Percentiles rank a stretch among this genome's conserved stretches.
Conservation (phyloP, 2,888 invertebrate species). For the Saturnia pavonia region DNA sequence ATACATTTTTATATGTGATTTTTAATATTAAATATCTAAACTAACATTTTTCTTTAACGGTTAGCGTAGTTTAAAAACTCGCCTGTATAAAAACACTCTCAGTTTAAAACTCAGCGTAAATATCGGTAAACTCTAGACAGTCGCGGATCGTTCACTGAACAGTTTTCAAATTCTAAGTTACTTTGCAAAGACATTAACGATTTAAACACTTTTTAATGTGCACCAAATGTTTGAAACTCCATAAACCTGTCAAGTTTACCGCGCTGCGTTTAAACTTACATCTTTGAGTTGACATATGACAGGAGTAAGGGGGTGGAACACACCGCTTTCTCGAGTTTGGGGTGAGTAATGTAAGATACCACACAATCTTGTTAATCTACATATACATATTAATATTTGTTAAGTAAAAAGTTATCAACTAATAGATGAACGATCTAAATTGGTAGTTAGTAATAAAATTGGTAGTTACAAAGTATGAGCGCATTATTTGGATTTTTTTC, state of each 20-base stretch:
- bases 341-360: neutral
- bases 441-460: no score
- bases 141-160: neutral
- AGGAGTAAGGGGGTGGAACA: neutral
- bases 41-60: no score
- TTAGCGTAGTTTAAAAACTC: no score
- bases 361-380: neutral
- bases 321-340: no score
- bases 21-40: no score
- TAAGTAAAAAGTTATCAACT: no score
- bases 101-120: neutral
- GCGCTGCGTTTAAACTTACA: neutral
- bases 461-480: no score
- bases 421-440: no score
- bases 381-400: no score
- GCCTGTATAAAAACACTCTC: no score
- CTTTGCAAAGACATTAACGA: constrained; percentile 11
- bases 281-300: neutral
- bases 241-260: constrained; percentile 7
- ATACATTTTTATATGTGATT: no score
- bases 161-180: neutral
- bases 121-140: neutral
- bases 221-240: constrained; percentile 7
- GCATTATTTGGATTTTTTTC: no score
- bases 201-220: constrained; percentile 12